Evolutionary conservation across 2,888 invertebrate genomes (phyloP).

Genomic region (Drepana falcataria): DNA sequence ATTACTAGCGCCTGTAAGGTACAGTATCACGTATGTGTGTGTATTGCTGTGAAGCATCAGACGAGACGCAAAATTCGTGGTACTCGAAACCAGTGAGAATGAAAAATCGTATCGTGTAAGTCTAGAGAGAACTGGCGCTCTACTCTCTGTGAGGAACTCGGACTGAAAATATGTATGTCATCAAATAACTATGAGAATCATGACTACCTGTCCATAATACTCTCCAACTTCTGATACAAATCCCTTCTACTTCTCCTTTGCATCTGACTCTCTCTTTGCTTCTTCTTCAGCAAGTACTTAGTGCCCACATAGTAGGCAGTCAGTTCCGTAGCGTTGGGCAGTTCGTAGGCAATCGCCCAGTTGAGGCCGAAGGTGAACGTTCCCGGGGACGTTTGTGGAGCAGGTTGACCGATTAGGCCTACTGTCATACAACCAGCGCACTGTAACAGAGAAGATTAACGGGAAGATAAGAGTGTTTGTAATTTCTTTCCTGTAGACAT

Average conservation of each 20-base stretch:
- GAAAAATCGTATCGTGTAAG: too few species aligned
- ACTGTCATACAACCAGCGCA: slow-evolving; percentile 82
- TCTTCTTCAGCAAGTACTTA: slow-evolving; percentile 46
- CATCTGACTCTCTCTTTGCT: slow-evolving; percentile 28
- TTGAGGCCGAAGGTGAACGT: slow-evolving; percentile 82
- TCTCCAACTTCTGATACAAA: slow-evolving; percentile 83
- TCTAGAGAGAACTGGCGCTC: too few species aligned
- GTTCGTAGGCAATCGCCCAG: slow-evolving; percentile 84
- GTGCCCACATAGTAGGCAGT: slow-evolving; percentile 41
- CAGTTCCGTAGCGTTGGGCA: slow-evolving; percentile 77
- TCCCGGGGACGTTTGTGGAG: slow-evolving; percentile 62
- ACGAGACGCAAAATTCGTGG: too few species aligned
- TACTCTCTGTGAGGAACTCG: too few species aligned
- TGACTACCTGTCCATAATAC: slow-evolving; percentile 72
- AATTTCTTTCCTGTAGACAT: background rate
- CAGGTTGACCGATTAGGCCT: slow-evolving; percentile 77
- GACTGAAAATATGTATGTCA: background rate
- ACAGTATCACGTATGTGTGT: too few species aligned
- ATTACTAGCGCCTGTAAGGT: too few species aligned
- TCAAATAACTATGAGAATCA: slow-evolving; percentile 1
- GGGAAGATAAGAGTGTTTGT: background rate
- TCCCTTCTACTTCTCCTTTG: slow-evolving; percentile 82
- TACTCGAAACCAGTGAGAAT: too few species aligned
- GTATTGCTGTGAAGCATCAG: too few species aligned
- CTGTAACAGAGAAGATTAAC: slow-evolving; percentile 21